A percentile compares a stretch with the other conserved stretches of the same genome.
Evolutionary conservation across 1,140 invertebrate genomes (phyloP).

Genomic region (Ceratina australensis): DNA sequence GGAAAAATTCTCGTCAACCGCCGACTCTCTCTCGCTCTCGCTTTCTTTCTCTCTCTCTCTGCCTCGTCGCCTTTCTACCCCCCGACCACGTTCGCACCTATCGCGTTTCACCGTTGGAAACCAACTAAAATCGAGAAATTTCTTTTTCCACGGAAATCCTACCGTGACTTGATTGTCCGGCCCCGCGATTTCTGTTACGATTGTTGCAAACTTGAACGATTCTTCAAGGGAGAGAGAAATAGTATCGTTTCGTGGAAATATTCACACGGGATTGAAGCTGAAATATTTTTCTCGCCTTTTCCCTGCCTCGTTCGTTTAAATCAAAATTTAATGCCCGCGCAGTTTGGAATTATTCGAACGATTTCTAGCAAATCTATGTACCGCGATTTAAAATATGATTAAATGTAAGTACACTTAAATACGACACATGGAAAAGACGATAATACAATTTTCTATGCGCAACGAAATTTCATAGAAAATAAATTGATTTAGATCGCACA

Average conservation of each 20-base stretch:
- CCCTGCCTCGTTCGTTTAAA: not conserved
- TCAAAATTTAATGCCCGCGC: no score
- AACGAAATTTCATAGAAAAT: no score
- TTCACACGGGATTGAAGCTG: not conserved
- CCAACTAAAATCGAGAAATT: slow-evolving; percentile 27
- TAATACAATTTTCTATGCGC: no score
- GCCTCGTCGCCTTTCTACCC: not conserved
- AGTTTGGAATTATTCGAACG: no score
- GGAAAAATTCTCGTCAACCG: slow-evolving; percentile 42
- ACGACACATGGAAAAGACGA: no score
- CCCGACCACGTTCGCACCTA: slow-evolving; percentile 33
- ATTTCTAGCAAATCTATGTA: no score
- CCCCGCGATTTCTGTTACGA: slow-evolving; percentile 20
- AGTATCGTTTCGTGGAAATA: slow-evolving; percentile 8
- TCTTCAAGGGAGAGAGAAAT: not conserved
- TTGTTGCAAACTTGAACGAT: slow-evolving; percentile 23
- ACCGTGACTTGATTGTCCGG: slow-evolving; percentile 20
- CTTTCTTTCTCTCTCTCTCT: no score
- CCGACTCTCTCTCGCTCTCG: no score
- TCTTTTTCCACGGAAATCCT: slow-evolving; percentile 15
- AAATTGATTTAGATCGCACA: no score
- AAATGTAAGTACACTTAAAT: no score
- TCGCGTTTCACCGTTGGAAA: slow-evolving; percentile 11
- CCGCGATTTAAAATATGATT: no score
- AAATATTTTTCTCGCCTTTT: not conserved